Evolutionary conservation across 2,113 vertebrate species (phyloP).

Genomic region (Istiophorus platypterus): DNA sequence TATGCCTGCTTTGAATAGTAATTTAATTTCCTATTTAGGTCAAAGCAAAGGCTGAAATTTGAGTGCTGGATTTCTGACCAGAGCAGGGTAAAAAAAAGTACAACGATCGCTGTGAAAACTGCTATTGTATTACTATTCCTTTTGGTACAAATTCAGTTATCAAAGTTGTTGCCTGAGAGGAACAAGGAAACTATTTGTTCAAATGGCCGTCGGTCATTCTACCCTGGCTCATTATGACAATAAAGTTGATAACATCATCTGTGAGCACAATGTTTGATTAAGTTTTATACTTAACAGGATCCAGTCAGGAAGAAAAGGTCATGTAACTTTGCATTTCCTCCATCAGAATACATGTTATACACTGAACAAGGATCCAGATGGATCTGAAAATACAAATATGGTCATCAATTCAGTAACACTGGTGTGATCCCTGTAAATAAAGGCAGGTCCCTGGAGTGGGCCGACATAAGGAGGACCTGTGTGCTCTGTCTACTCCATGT

Average conservation of each 20-base stretch:
- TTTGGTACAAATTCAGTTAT: neutral
- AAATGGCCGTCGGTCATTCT: constrained; percentile 9
- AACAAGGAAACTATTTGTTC: constrained; percentile 17
- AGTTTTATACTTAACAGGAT: constrained; percentile 26
- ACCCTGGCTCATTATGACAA: constrained; percentile 8
- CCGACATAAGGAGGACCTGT: constrained; percentile 15
- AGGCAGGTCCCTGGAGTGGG: constrained; percentile 36
- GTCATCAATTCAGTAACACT: constrained; percentile 44
- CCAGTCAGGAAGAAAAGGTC: constrained; percentile 25
- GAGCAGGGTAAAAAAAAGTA: neutral
- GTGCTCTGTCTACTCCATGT: constrained; percentile 31
- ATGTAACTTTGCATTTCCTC: constrained; percentile 16
- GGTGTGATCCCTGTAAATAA: constrained; percentile 52
- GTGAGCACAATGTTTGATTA: constrained; percentile 17
- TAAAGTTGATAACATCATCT: constrained; percentile 2
- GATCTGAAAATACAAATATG: constrained; percentile 31
- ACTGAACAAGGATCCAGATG: neutral
- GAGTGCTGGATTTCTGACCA: neutral
- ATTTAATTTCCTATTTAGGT: neutral
- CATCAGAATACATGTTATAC: neutral
- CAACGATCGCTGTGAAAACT: neutral
- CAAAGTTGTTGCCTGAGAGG: neutral
- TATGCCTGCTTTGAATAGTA: constrained; percentile 3
- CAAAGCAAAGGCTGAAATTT: neutral
- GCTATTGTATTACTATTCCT: neutral